Evolutionary conservation across 2,888 invertebrate species (phyloP).

Genomic region (Alloscopus bannaensis): DNA sequence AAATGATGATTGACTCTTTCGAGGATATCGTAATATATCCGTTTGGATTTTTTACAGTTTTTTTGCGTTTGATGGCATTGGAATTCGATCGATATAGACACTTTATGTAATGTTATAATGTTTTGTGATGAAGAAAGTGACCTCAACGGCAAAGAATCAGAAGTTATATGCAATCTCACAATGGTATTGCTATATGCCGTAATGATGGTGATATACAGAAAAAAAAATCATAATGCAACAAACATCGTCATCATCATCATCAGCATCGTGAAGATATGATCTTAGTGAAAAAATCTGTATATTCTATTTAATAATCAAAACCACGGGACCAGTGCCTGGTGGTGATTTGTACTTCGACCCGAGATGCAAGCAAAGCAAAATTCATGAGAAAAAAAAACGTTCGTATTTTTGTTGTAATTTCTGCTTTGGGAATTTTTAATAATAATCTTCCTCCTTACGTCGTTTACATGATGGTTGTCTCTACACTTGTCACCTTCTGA

Average conservation of each 20-base stretch:
- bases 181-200: too few species aligned
- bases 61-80: slow-evolving; percentile 17
- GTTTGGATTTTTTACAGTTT: slow-evolving; percentile 22
- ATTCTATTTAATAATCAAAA: slow-evolving; percentile 53
- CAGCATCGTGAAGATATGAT: slow-evolving; percentile 27
- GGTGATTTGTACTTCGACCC: slow-evolving; percentile 57
- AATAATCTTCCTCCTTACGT: slow-evolving; percentile 46
- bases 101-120: slow-evolving; percentile 46
- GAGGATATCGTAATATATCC: slow-evolving; percentile 3
- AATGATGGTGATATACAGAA: too few species aligned
- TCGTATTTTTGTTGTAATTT: too few species aligned
- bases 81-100: slow-evolving; percentile 38
- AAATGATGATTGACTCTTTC: neutral
- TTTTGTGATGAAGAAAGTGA: slow-evolving; percentile 6
- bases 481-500: too few species aligned
- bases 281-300: slow-evolving; percentile 18
- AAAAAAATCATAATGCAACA: slow-evolving; percentile 31
- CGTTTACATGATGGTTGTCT: slow-evolving; percentile 20
- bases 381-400: slow-evolving; percentile 30
- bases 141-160: neutral
- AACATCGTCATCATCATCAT: slow-evolving; percentile 23
- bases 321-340: slow-evolving; percentile 62
- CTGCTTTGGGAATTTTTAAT: slow-evolving; percentile 54
- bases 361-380: slow-evolving; percentile 57
- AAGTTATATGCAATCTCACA: neutral